Evolutionary conservation across 2,888 invertebrate species (phyloP).

Genomic region (Glyphotaelius pellucidus): DNA sequence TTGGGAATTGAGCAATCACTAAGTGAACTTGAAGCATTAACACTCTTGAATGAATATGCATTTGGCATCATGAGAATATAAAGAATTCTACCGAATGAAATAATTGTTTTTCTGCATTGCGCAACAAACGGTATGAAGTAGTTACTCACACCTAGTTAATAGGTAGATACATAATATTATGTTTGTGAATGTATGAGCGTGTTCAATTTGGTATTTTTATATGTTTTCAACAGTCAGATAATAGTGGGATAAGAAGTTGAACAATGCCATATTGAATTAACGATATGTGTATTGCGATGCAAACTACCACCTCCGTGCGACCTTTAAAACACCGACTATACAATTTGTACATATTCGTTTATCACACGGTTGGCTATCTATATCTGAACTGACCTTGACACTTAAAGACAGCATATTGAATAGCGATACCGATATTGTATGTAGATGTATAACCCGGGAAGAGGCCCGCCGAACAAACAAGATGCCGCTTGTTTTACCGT

Average conservation of each 20-base stretch:
- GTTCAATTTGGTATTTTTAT: neutral
- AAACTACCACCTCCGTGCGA: neutral
- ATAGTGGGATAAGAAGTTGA: neutral
- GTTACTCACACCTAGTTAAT: neutral
- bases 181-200: neutral
- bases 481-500: neutral
- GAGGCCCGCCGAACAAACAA: conserved; percentile 29
- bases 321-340: conserved; percentile 21
- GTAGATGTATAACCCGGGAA: conserved; percentile 13
- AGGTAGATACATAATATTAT: neutral
- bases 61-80: neutral
- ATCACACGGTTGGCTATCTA: conserved; percentile 16
- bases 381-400: conserved; percentile 30
- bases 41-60: neutral
- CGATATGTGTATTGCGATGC: neutral
- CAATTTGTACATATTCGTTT: neutral
- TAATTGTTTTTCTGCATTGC: neutral
- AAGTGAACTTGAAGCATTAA: neutral
- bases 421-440: conserved; percentile 17
- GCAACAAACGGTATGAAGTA: neutral
- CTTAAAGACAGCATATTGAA: conserved; percentile 4
- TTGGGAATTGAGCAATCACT: neutral
- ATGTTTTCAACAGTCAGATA: neutral
- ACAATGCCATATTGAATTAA: conserved; percentile 2
- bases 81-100: neutral